Evolutionary conservation across 2,113 vertebrate species (phyloP).

Genomic region (Loxodonta africana): DNA sequence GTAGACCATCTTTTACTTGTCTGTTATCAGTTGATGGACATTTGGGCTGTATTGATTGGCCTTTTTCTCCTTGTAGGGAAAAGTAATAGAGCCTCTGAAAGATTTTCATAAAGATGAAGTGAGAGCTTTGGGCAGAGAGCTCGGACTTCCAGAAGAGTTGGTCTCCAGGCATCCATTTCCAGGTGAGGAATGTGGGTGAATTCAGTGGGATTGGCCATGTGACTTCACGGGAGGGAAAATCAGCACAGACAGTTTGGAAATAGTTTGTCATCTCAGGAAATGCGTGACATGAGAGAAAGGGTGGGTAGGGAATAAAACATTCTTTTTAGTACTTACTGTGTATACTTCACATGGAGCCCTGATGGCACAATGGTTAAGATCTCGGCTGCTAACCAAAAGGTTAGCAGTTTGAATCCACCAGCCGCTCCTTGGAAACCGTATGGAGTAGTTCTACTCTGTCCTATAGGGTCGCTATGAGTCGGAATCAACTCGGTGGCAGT

Average conservation of each 20-base stretch:
- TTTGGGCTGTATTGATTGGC: slow-evolving; percentile 2
- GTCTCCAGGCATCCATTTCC: slow-evolving; percentile 98
- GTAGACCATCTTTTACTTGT: neutral
- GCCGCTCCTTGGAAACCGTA: too few relatives aligned
- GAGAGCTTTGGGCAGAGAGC: slow-evolving; percentile 95
- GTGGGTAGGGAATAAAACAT: neutral
- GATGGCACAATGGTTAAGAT: too few relatives aligned
- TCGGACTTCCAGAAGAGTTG: slow-evolving; percentile 98
- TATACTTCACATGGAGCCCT: neutral
- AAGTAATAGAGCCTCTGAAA: slow-evolving; percentile 99
- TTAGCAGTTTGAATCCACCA: too few relatives aligned
- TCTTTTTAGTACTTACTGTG: neutral
- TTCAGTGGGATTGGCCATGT: neutral
- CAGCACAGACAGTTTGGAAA: neutral
- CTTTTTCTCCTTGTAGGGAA: slow-evolving; percentile 90
- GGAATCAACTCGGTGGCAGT: too few relatives aligned
- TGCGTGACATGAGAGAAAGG: neutral
- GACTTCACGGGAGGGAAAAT: slow-evolving; percentile 15
- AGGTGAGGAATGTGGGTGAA: slow-evolving; percentile 85
- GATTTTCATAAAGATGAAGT: slow-evolving; percentile 99
- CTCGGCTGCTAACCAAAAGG: too few relatives aligned
- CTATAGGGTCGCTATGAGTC: too few relatives aligned
- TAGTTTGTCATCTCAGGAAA: neutral
- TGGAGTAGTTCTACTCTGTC: too few relatives aligned
- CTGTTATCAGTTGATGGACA: neutral